Evolutionary conservation across 1,140 invertebrate genomes (phyloP), one percentile per base, ranked within the genome.

Genomic region (Zaprionus taronus): DNA sequence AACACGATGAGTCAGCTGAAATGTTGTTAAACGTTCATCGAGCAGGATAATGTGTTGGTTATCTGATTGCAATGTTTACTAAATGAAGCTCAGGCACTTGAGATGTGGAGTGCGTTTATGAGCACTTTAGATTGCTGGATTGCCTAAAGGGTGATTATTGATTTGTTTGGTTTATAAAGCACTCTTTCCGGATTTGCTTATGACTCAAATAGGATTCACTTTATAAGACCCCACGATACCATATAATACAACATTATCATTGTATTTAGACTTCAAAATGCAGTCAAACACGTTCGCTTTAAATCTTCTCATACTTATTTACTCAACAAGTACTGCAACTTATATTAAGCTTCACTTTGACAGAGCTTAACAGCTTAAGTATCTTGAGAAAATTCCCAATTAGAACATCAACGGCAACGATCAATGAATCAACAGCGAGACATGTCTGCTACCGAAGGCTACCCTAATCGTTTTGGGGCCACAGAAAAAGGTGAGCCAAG

Each of bases 391-490:
- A 56, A 38, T 22, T 22, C 26, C 26, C 65, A 62, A 47, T 26
- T 2, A 63, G 51, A 63, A 63, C 12, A 12, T 55, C 6, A 26
- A 12, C 15, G 22, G 28, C 34, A 12, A 31, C 58, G 20, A 55
- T 38, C 34, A 34, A 58, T 58, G n/a, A 38, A 67, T 67, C 65
- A 56, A 41, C 20, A 12, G 26, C 22, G 12, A 36, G 24, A 49
- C 41, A 47, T 49, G 15, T 26, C 20, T 64, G 20, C 34, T 17
- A 49, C 38, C 24, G 72, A 69, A 69, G 72, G 66, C 69, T 70
- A 51, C 7, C 47, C 47, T 51, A 51, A 51, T 51, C 14, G 15
- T 55, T 67, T 34, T 26, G 34, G 5, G 14, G 31, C 31, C 31
- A 34, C 24, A 14, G 20, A 14, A 51, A 49, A 49, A 49, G 47